phyloP scores from a whole-genome alignment of 2,888 invertebrate species.

The Papilio elwesi region DNA sequence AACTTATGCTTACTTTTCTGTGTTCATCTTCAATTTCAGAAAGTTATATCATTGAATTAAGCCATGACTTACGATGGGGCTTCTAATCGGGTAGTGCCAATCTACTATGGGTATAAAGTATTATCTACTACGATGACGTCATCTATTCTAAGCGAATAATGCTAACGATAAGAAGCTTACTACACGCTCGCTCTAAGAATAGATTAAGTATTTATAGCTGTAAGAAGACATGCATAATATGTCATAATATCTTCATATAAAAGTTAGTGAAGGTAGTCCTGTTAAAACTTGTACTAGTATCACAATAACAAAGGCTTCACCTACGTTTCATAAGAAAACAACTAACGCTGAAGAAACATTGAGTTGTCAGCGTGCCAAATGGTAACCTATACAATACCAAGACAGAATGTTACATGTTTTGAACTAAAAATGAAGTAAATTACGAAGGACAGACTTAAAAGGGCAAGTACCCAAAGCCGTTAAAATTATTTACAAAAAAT shows the following conservation, averaged over 20 bases:
- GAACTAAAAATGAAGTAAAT: too few species aligned
- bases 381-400: constrained; percentile 13
- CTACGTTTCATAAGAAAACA: neutral
- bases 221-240: too few species aligned
- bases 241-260: neutral
- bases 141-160: neutral
- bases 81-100: neutral
- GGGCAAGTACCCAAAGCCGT: too few species aligned
- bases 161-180: neutral
- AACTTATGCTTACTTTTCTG: too few species aligned
- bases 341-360: constrained; percentile 42
- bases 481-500: too few species aligned
- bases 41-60: neutral
- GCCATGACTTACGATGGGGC: neutral
- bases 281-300: constrained; percentile 9
- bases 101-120: neutral
- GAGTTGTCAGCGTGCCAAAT: constrained; percentile 29
- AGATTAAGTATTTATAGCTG: neutral
- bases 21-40: neutral
- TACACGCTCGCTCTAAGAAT: neutral
- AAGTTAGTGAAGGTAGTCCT: neutral
- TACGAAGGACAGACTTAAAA: too few species aligned
- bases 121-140: neutral
- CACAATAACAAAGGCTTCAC: constrained; percentile 10
- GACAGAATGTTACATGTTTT: constrained; percentile 8